phyloP scores from a whole-genome alignment of 2,797 vertebrate genomes.

The Masticophis lateralis region DNA sequence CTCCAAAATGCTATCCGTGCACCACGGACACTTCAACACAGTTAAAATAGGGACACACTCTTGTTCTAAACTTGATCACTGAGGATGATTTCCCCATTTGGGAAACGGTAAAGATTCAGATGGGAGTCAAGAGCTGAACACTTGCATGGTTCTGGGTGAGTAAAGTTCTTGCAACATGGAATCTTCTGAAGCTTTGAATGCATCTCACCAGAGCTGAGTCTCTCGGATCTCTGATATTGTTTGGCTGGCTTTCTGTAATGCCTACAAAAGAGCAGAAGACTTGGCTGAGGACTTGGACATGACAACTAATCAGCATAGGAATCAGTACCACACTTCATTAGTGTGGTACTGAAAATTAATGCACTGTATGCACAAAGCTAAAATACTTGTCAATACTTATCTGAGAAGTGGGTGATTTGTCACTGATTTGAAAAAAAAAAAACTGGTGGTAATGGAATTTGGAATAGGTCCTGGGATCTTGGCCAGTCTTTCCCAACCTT shows the following conservation, averaged over 20 bases:
- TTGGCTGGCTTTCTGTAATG: constrained; percentile 80
- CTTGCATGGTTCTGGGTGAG: neutral
- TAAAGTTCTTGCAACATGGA: neutral
- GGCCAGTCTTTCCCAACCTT: neutral
- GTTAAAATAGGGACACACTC: neutral
- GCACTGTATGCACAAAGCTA: neutral
- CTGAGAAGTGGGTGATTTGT: neutral
- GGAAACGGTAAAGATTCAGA: neutral
- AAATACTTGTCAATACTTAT: neutral
- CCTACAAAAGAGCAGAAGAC: constrained; percentile 59
- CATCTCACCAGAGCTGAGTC: constrained; percentile 78
- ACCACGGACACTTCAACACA: neutral
- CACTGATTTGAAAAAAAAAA: neutral
- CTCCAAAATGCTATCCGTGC: neutral
- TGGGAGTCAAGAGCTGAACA: neutral
- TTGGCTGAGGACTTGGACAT: neutral
- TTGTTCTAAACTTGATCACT: neutral
- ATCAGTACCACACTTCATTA: neutral
- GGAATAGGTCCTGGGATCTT: no score
- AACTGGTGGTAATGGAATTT: no score
- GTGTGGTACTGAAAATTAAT: neutral
- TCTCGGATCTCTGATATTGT: constrained; percentile 86
- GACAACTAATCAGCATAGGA: neutral
- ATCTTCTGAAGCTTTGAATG: neutral
- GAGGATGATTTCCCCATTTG: no score